These are phyloP conservation scores for Marisa cornuarietis DNA, from an alignment of 1,140 invertebrate genomes.

Conservation along the genomic window DNA sequence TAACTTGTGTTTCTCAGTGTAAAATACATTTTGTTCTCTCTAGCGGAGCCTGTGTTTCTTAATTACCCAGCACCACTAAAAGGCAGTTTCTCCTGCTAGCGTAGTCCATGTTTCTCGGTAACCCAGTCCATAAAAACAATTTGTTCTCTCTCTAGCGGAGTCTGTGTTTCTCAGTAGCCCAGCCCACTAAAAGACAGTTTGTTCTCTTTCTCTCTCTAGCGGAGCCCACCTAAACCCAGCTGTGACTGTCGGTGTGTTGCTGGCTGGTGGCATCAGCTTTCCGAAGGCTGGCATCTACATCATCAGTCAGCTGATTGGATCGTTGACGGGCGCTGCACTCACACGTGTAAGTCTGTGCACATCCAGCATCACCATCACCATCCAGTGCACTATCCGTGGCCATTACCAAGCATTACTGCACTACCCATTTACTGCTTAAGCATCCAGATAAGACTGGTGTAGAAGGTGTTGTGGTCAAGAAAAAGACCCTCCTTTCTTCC, in stretches of 20 bases:
- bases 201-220: conserved; percentile 33
- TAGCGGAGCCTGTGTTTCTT: too few relatives aligned
- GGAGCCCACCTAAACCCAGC: conserved; percentile 67
- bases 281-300: conserved; percentile 51
- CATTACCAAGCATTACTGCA: neutral
- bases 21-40: too few relatives aligned
- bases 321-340: conserved; percentile 57
- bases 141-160: too few relatives aligned
- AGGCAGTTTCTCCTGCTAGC: too few relatives aligned
- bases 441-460: neutral
- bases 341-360: conserved; percentile 42
- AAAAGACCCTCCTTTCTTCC: neutral
- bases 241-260: conserved; percentile 55
- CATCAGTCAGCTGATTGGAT: conserved; percentile 58
- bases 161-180: too few relatives aligned
- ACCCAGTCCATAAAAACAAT: too few relatives aligned
- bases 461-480: neutral
- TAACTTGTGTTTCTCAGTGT: too few relatives aligned
- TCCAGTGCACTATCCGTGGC: neutral
- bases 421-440: neutral
- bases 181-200: too few relatives aligned
- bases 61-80: too few relatives aligned
- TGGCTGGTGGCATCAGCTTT: conserved; percentile 51
- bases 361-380: neutral
- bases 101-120: too few relatives aligned